Base-by-base conservation (phyloP, 2,797 vertebrate genomes). In the Geotrypetes seraphini region DNA sequence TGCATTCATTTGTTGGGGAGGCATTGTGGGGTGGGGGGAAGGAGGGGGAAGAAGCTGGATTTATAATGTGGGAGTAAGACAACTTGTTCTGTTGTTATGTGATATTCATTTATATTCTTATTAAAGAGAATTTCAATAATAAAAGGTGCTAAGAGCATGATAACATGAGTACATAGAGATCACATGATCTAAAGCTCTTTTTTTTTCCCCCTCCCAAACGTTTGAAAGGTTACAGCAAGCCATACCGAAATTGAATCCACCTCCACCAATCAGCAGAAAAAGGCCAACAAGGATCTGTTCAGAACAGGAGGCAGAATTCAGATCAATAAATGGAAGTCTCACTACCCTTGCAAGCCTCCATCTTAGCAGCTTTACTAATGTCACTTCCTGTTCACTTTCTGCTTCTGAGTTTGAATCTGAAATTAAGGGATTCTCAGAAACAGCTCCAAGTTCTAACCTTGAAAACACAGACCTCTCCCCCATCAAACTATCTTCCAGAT, bases 171-270 rank as follows among this genome's bases (percentile, higher is more conserved):
- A n/a, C n/a, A n/a, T n/a, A n/a, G n/a, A n/a, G n/a, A n/a, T n/a
- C n/a, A n/a, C n/a, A n/a, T n/a, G n/a, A n/a, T n/a, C n/a, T n/a
- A n/a, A n/a, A n/a, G n/a, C 13, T 22, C 22, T 38, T 15, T 28
- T 25, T 21, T 27, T 8, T 6, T n/a, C n/a, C n/a, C n/a, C n/a
- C n/a, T n/a, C n/a, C n/a, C n/a, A n/a, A n/a, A n/a, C n/a, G 5
- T 48, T 33, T 22, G 1, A 7, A 71, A 89, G 81, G 63, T 63
- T 25, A 47, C 74, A 68, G 32, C 77, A 80, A 12, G 71, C 64
- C 33, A 83, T 91, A 29, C 88, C 85, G 17, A 88, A 84, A 47
- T 69, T 93, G 8, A 84, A 88, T 45, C 87, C 85, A 0, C 88
- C 86, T 0, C 85, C 86, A 0, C 72, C 80, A 5, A 31, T 75